Evolutionary conservation across 2,888 invertebrate genomes (phyloP).

Genomic region (Drepana falcataria): DNA sequence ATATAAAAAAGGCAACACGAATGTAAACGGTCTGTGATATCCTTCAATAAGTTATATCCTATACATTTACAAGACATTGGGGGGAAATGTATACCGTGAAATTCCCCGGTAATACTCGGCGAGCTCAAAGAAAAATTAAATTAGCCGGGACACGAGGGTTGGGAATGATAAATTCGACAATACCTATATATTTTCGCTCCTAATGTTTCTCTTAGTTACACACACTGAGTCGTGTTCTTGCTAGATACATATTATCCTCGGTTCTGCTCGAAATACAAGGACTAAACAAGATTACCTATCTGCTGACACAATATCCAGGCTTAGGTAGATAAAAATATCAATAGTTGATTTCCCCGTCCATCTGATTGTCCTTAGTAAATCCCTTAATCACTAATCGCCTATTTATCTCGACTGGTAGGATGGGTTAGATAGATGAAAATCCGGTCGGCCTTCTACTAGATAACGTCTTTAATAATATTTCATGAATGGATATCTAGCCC

Average conservation of each 20-base stretch:
- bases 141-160: constrained; percentile 21
- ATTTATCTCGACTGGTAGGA: background rate
- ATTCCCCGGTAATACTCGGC: constrained; percentile 12
- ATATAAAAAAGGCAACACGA: no score
- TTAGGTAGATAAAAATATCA: background rate
- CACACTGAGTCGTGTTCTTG: background rate
- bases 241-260: constrained; percentile 5
- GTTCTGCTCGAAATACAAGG: background rate
- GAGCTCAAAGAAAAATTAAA: constrained; percentile 28
- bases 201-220: constrained; percentile 38
- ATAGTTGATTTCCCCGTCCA: background rate
- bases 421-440: background rate
- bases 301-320: no score
- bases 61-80: background rate
- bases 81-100: constrained; percentile 11
- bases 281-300: no score
- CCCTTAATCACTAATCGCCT: background rate
- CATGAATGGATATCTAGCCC: background rate
- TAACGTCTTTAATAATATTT: background rate
- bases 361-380: background rate
- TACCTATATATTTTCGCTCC: constrained; percentile 25
- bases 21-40: no score
- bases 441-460: background rate
- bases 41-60: background rate
- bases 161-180: constrained; percentile 21